phyloP scores from a whole-genome alignment of 2,113 vertebrate genomes.

The Sus scrofa region DNA sequence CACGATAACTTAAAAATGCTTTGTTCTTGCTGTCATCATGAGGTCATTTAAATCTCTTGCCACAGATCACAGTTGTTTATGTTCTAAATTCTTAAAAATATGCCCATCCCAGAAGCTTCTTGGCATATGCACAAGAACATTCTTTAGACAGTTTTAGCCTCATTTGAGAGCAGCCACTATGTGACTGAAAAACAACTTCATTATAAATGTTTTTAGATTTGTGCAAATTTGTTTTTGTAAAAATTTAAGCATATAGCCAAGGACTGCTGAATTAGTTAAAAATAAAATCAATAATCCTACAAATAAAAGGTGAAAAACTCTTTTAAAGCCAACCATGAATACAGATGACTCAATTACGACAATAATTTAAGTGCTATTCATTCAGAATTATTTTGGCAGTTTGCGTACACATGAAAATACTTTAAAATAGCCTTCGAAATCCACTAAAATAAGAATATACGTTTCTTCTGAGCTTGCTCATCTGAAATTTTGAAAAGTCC shows the following conservation, averaged over 20 bases:
- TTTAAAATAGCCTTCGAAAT: slow-evolving; percentile 66
- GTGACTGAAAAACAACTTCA: slow-evolving; percentile 74
- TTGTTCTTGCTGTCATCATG: slow-evolving; percentile 80
- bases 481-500: slow-evolving; percentile 67
- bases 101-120: slow-evolving; percentile 74
- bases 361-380: slow-evolving; percentile 57
- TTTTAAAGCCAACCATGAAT: slow-evolving; percentile 54
- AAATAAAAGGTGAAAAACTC: slow-evolving; percentile 35
- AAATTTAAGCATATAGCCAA: slow-evolving; percentile 42
- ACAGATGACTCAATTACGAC: slow-evolving; percentile 60
- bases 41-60: slow-evolving; percentile 78
- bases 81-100: slow-evolving; percentile 80
- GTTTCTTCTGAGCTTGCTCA: slow-evolving; percentile 43
- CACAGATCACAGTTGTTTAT: slow-evolving; percentile 80
- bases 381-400: slow-evolving; percentile 62
- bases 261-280: slow-evolving; percentile 47
- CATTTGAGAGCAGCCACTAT: slow-evolving; percentile 73
- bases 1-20: slow-evolving; percentile 77
- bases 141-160: slow-evolving; percentile 74
- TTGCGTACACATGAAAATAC: slow-evolving; percentile 62
- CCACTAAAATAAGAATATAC: slow-evolving; percentile 55
- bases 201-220: slow-evolving; percentile 65
- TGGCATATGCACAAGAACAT: slow-evolving; percentile 78
- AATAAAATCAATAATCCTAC: slow-evolving; percentile 65
- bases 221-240: slow-evolving; percentile 39